Base-by-base conservation (phyloP, 2,888 invertebrate species). In the Thyatira batis region DNA sequence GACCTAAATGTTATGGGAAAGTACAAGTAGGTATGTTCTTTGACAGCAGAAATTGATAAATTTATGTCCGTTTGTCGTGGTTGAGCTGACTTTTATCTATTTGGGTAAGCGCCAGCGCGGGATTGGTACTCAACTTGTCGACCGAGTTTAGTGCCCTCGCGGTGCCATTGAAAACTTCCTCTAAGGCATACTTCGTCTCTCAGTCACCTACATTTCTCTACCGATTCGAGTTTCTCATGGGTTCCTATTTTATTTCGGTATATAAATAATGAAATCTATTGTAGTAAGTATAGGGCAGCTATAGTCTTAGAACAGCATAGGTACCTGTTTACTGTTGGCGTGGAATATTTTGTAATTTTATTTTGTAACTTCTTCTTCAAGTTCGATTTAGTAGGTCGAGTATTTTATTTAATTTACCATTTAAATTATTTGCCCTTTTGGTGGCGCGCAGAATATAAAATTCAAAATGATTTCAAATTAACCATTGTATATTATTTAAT, bases 61-160 rank as follows among this genome's bases (percentile, higher is more conserved):
- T 59, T 71, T 63, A 57, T 65, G 65, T 73, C 58, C 67, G 64
- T 69, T 67, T 68, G 60, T 55, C 53, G 61, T 63, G 70, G 69
- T 68, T 67, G 65, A 68, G 72, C 74, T 73, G 78, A 82, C 76
- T 77, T 83, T 82, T 84, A 82, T 81, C 78, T 71, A 55, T 80
- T 39, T 84, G 85, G 85, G 81, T 54, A 56, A 51, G 55, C 66
- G 84, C 85, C 86, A 86, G 74, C 64, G 55, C 64, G 62, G 66
- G 71, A 80, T 76, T 80, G 77, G 74, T 74, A 73, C 78, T 76
- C 72, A 67, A 75, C 67, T 73, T 71, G 65, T 78, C 75, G 63
- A 57, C 66, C 65, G 73, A 80, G 70, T 75, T 76, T 75, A 77
- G 69, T 79, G 64, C 71, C 55, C 69, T 65, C 59, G 56, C 54